phyloP scores from a whole-genome alignment of 2,797 vertebrate genomes.

The Heterohyrax brucei region DNA sequence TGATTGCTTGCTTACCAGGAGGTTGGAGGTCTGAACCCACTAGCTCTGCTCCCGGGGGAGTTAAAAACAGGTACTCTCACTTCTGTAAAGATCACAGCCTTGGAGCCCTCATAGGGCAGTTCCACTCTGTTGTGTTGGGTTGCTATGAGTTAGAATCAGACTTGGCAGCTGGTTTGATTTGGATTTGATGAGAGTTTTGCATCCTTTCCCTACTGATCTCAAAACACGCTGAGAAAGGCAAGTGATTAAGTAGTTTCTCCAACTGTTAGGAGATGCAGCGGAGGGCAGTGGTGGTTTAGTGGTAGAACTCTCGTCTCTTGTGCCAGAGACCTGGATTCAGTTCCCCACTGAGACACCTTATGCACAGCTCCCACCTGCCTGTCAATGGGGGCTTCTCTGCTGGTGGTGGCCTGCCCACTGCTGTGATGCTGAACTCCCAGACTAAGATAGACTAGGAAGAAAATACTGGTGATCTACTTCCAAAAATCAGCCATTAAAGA shows the following conservation, averaged over 20 bases:
- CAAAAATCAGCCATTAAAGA: not conserved
- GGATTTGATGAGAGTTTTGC: not conserved
- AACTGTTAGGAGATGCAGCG: not conserved
- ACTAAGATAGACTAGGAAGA: not conserved
- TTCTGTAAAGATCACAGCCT: not conserved
- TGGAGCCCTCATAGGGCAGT: not conserved
- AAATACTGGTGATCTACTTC: not conserved
- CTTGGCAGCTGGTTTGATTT: too few species aligned
- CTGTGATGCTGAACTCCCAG: not conserved
- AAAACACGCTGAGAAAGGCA: not conserved
- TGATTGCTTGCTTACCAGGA: not conserved
- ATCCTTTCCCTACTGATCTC: conserved; percentile 31
- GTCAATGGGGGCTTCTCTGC: not conserved
- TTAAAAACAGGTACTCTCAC: too few species aligned
- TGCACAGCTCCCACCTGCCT: not conserved
- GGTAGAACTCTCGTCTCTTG: not conserved
- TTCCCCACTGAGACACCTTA: not conserved
- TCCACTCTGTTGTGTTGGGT: not conserved
- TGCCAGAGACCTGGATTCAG: not conserved
- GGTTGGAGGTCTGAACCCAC: not conserved
- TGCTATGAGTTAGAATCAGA: too few species aligned
- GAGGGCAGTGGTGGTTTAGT: not conserved
- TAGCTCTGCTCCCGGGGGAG: not conserved
- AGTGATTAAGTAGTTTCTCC: not conserved
- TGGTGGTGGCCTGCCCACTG: not conserved